Evolutionary conservation across 2,888 invertebrate species (phyloP), one percentile per base, ranked within the genome.

Genomic region (Aleiodes leptofemur): DNA sequence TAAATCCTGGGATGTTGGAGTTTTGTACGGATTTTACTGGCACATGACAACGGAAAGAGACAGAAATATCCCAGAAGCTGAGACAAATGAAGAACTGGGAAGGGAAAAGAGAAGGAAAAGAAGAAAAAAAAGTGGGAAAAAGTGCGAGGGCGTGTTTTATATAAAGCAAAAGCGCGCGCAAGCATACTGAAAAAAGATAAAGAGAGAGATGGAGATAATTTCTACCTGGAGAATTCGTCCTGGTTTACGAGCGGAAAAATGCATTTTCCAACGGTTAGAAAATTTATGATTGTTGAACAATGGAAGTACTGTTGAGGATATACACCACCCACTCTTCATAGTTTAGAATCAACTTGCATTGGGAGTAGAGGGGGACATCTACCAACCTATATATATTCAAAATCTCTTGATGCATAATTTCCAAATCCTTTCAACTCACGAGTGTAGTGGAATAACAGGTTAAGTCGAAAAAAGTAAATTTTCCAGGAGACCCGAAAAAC

Each of bases 201-300:
- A n/a, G 31, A 68, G 55, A 70, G 55, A 70, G 70, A 51, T 64
- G 50, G 59, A 23, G 23, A 79, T 34, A 34, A 14, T 53, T 55
- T 55, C 16, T 70, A 70, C 57, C 55, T 70, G 55, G 38, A 57
- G 38, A 56, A 51, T 53, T 51, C 23, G 53, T 55, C 81, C 81
- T 77, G 81, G 80, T 83, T 84, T 78, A 74, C 77, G 69, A 73
- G 79, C 79, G 86, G 85, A 86, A 86, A 87, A 86, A 86, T 85
- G 83, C 83, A 85, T 86, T 86, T 87, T 85, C 85, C 86, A 85
- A 83, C 83, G 85, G 83, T 82, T 80, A 82, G 82, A 81, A 83
- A 86, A 87, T 87, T 87, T 87, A 87, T 86, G 84, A 83, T 74
- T 76, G 78, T 76, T 79, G 84, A 82, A 87, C 86, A 87, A 87